Evolutionary conservation across 2,797 vertebrate species (phyloP).

Genomic region (Aplochiton taeniatus): DNA sequence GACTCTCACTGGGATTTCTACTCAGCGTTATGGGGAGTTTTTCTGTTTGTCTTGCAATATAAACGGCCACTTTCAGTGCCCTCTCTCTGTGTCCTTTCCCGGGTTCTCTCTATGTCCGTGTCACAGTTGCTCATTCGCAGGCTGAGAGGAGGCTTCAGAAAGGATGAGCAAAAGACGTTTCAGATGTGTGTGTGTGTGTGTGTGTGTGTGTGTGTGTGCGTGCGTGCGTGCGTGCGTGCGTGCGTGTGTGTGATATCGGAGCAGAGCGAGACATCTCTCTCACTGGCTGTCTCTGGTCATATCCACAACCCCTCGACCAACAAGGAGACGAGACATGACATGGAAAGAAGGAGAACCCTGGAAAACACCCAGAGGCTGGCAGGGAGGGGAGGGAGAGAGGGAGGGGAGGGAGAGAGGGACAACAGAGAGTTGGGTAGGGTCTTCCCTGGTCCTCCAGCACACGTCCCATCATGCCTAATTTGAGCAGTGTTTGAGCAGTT

Average conservation of each 20-base stretch:
- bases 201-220: constrained; percentile 3
- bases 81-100: constrained; percentile 52
- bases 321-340: constrained; percentile 56
- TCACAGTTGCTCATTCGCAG: constrained; percentile 71
- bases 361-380: constrained; percentile 61
- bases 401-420: constrained; percentile 45
- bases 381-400: constrained; percentile 17
- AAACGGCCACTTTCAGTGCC: constrained; percentile 67
- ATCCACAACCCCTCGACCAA: constrained; percentile 30
- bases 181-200: constrained; percentile 63
- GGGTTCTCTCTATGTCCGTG: constrained; percentile 46
- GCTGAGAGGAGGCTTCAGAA: constrained; percentile 70
- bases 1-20: constrained; percentile 60
- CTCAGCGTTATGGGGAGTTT: constrained; percentile 69
- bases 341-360: constrained; percentile 50
- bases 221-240: too few species aligned
- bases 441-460: constrained; percentile 61
- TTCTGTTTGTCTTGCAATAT: constrained; percentile 73
- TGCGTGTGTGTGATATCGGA: constrained; percentile 27
- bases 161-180: constrained; percentile 67
- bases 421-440: constrained; percentile 34
- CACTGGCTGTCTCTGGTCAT: constrained; percentile 58
- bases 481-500: constrained; percentile 48
- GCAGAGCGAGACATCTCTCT: constrained; percentile 56
- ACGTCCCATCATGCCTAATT: constrained; percentile 64